Percentiles rank a stretch among this genome's conserved stretches.
Evolutionary conservation across 1,140 invertebrate genomes (phyloP).

Genomic region (Lepidurus couesii): DNA sequence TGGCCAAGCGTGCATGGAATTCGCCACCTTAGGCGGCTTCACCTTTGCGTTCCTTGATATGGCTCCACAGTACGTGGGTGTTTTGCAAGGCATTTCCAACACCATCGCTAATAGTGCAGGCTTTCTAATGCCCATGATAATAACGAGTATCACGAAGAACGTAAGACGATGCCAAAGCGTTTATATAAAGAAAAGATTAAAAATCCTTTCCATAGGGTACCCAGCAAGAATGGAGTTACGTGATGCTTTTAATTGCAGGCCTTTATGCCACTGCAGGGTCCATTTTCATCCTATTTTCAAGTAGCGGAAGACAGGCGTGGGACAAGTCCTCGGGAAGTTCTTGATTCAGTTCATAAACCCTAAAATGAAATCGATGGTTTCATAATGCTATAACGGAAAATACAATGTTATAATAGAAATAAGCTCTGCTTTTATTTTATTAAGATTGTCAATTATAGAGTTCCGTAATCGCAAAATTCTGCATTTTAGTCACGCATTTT

Average conservation of each 20-base stretch:
- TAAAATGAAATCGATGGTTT: neutral
- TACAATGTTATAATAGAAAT: no score
- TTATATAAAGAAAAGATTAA: conserved; percentile 1
- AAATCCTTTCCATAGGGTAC: conserved; percentile 38
- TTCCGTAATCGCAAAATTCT: no score
- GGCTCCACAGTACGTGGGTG: conserved; percentile 41
- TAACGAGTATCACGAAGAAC: conserved; percentile 39
- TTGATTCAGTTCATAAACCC: neutral
- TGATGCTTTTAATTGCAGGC: conserved; percentile 41
- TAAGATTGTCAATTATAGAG: no score
- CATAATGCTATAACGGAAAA: no score
- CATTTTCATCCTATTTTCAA: conserved; percentile 45
- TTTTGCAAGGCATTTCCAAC: conserved; percentile 44
- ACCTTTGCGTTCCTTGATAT: conserved; percentile 41
- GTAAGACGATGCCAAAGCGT: conserved; percentile 30
- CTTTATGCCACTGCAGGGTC: conserved; percentile 43
- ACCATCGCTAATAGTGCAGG: conserved; percentile 43
- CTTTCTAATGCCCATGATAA: conserved; percentile 38
- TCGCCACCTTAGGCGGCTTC: conserved; percentile 41
- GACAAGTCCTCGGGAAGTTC: conserved; percentile 27
- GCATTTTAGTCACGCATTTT: no score
- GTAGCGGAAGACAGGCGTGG: conserved; percentile 46
- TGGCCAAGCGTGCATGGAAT: conserved; percentile 38
- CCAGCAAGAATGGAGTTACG: conserved; percentile 41
- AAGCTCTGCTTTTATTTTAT: no score